phyloP scores from a whole-genome alignment of 2,888 invertebrate species.

The Calliscelio sp. region DNA sequence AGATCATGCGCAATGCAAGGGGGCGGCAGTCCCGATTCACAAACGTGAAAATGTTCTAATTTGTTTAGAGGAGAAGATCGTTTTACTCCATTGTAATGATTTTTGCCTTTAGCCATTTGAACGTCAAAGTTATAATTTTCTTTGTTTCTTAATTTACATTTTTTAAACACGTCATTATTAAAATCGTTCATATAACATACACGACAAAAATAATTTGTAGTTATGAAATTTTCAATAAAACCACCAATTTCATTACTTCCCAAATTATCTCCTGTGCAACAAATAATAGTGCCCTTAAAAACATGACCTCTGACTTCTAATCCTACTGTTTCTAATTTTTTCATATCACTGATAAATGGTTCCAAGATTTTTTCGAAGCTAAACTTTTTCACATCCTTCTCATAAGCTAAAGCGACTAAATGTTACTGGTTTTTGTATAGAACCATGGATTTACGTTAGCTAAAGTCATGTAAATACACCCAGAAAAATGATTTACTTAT shows the following conservation, averaged over 20 bases:
- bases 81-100: constrained; percentile 74
- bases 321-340: constrained; percentile 62
- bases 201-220: constrained; percentile 28
- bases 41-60: constrained; percentile 77
- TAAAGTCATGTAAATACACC: constrained; percentile 30
- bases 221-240: constrained; percentile 73
- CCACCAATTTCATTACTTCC: constrained; percentile 57
- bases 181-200: constrained; percentile 42
- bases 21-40: constrained; percentile 74
- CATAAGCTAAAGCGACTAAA: constrained; percentile 40
- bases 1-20: constrained; percentile 79
- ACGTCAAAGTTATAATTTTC: constrained; percentile 21
- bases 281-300: constrained; percentile 33
- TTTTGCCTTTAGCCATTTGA: constrained; percentile 17
- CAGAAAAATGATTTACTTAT: too few species aligned
- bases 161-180: constrained; percentile 22
- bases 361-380: constrained; percentile 60
- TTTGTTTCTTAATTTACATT: constrained; percentile 19
- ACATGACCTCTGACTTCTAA: constrained; percentile 16
- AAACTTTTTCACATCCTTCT: constrained; percentile 60
- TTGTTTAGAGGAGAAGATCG: constrained; percentile 76
- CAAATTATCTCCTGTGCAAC: constrained; percentile 40
- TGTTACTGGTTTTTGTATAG: constrained; percentile 17
- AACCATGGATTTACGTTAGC: constrained; percentile 32
- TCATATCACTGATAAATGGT: constrained; percentile 62